Base-by-base conservation (phyloP, 2,797 vertebrate species). In the Sternarchorhynchus goeldii region DNA sequence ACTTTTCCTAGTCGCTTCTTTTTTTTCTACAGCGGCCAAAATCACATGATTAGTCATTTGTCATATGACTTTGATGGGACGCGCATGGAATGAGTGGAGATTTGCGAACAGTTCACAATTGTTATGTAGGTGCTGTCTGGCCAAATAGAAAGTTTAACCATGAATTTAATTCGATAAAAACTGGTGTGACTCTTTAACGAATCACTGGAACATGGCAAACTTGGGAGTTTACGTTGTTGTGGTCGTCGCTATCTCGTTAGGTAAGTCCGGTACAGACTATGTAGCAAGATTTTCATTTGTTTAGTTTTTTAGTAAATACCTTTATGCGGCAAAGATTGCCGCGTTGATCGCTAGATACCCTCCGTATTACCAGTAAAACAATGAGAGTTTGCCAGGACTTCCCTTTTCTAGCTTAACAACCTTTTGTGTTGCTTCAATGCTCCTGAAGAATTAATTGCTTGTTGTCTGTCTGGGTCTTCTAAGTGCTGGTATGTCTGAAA, bases 31-130 rank as follows among this genome's bases (percentile, higher is more conserved):
- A 68, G 39, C 78, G 88, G 89, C 87, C 83, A 81, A 76, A 91
- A 90, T 93, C 93, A 93, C 92, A 91, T 93, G 93, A 92, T 89
- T 80, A 72, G 68, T 76, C 73, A 86, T 86, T 88, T 88, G 92
- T 92, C 92, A 92, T 88, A 89, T 92, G 93, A 93, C 89, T 78
- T 84, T 77, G 88, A 88, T 85, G 86, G 87, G 81, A 50, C 25
- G 53, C 21, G 6, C 62, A 6, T 39, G 25, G 39, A 77, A 76
- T 72, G 77, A 85, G 58, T 56, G 81, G 72, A 82, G 84, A 80
- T 50, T 57, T 41, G 32, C 50, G 45, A 31, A 36, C 77, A 58
- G 32, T 50, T 63, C 45, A 3, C 5, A 6, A 6, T 29, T 53
- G 68, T 12, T 34, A 3, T 34, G 60, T 34, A 36, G 53, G 4